Evolutionary conservation across 30 jellyfish, hydroid and myxozoan species (phyloP), one percentile per base, ranked within the genome.

Genomic region (Cassiopea andromeda): DNA sequence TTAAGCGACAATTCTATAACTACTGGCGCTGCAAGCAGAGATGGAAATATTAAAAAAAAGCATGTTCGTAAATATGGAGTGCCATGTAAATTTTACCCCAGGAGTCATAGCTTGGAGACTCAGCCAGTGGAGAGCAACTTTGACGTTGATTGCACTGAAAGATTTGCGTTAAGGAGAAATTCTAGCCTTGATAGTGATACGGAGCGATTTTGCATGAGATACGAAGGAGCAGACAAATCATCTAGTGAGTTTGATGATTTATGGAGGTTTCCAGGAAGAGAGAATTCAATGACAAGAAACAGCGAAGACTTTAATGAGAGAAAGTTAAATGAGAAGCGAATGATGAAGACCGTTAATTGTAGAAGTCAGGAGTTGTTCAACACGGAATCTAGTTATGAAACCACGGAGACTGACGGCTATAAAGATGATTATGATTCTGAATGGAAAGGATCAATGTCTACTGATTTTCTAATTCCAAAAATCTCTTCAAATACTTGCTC

Each of bases 91-190:
- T 46, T 44, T n/a, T 68, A 61, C 44, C 73, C 90, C 48, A 75
- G 90, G 14, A 81, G 90, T 75, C 69, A 54, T 1, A 81, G 90
- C 46, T 81, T 64, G 48, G 90, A 81, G 67, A 70, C 82, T 81
- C 80, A 66, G 73, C 47, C 58, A 68, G 14, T 54, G 10, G 80
- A 68, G 44, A 70, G 47, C 38, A 48, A 47, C 18, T 81, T 43
- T 18, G 67, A n/a, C 16, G 54, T 10, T 45, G 90, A 44, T 3
- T 48, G 44, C 48, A 18, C 60, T 6, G 90, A 46, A 2, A 45
- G 90, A n/a, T 60, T 61, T 1, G 49, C 74, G 18, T 6, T 69
- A 46, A 64, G 90, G 27, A 44, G 89, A 44, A 81, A 73, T 67
- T 81, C 81, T 27, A 81, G 90, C 50, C 69, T 81, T 43, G 90